A percentile compares a stretch with the other conserved stretches of the same genome.
These are phyloP conservation scores for Kryptopterus vitreolus DNA, from an alignment of 2,797 vertebrate species.

Conservation along the genomic window DNA sequence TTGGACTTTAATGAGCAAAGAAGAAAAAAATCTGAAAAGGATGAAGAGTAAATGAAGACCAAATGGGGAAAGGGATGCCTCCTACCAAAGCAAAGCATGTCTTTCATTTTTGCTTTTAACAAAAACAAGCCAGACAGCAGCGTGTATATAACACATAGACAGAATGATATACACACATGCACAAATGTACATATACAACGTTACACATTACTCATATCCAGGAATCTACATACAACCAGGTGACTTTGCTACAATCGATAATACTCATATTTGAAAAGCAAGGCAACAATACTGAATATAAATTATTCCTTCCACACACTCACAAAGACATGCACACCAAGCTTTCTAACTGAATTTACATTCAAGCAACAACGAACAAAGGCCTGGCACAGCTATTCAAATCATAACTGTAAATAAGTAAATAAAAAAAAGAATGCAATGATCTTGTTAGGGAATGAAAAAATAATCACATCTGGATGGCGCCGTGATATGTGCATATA, in stretches of 20 bases:
- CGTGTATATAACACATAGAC: not conserved
- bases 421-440: conserved; percentile 22
- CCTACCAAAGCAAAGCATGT: not conserved
- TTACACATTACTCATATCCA: too few species aligned
- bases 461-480: conserved; percentile 18
- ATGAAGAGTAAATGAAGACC: not conserved
- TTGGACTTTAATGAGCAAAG: conserved; percentile 34
- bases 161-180: not conserved
- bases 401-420: not conserved
- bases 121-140: conserved; percentile 33
- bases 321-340: not conserved
- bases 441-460: not conserved
- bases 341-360: not conserved
- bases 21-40: not conserved
- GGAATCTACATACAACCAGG: not conserved
- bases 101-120: not conserved
- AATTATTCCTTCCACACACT: not conserved
- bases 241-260: not conserved
- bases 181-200: not conserved
- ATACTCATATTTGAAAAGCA: conserved; percentile 5
- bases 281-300: not conserved
- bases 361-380: not conserved
- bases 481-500: not conserved
- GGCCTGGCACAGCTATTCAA: not conserved
- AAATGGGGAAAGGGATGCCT: not conserved